phyloP scores from a whole-genome alignment of 30 jellyfish, hydroid and myxozoan species.

The Aurelia aurita region DNA sequence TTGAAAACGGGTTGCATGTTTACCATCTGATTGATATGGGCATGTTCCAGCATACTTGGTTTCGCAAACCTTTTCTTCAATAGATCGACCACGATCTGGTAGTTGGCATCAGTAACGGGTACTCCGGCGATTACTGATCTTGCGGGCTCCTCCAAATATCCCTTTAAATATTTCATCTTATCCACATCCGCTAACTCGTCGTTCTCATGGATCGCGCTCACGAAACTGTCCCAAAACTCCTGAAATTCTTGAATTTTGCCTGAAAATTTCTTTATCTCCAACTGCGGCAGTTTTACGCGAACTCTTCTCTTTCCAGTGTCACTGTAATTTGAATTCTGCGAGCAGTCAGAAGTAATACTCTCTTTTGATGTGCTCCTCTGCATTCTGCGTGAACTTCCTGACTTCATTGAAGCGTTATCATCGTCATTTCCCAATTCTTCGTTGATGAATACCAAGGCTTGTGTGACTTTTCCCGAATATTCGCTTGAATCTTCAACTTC shows the following conservation, averaged over 20 bases:
- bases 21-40: no score
- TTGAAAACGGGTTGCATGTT: no score
- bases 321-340: neutral
- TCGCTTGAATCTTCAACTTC: constrained; percentile 8
- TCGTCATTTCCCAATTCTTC: neutral
- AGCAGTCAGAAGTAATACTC: neutral
- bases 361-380: neutral
- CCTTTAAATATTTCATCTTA: constrained; percentile 38
- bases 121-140: constrained; percentile 24
- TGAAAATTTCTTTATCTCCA: constrained; percentile 19
- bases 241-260: constrained; percentile 24
- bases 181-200: constrained; percentile 52
- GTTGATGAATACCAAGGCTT: neutral
- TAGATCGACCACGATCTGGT: no score
- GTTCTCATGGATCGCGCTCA: constrained; percentile 40
- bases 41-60: no score
- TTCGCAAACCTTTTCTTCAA: no score
- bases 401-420: neutral
- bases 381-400: neutral
- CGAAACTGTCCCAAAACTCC: constrained; percentile 41
- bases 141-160: constrained; percentile 26
- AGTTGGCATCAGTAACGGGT: constrained; percentile 39
- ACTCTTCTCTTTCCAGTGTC: constrained; percentile 18
- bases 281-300: constrained; percentile 39
- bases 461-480: neutral